Conservation (phyloP, 2,113 vertebrate species). For the Archilochus colubris region DNA sequence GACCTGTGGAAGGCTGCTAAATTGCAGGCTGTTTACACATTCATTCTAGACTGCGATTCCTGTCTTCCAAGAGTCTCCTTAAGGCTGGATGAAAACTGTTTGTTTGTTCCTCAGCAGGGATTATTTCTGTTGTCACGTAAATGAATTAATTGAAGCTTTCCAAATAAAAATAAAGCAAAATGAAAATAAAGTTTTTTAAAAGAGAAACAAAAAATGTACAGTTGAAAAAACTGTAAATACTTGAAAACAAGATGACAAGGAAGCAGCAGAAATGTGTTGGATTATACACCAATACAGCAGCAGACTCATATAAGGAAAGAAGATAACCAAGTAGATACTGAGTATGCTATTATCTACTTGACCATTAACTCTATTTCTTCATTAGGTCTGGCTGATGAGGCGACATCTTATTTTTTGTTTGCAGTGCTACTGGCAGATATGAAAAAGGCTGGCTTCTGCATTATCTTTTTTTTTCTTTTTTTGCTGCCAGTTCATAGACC, state of each 20-base stretch:
- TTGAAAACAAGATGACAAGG: not conserved
- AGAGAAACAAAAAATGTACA: not conserved
- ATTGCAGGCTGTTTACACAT: not conserved
- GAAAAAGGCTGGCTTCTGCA: not conserved
- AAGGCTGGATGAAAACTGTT: not conserved
- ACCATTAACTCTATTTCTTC: not conserved
- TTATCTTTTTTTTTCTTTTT: not conserved
- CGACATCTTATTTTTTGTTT: not conserved
- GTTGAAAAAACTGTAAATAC: not conserved
- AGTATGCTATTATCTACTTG: not conserved
- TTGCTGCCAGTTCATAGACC: not conserved
- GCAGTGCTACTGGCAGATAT: not conserved
- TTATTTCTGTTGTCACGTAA: not conserved
- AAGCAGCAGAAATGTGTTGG: not conserved
- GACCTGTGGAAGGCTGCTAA: conserved; percentile 44
- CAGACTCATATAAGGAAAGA: not conserved
- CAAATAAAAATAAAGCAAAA: not conserved
- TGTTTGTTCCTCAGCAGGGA: not conserved
- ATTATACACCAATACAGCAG: not conserved
- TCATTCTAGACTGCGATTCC: not conserved
- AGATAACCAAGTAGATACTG: not conserved
- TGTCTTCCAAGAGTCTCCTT: conserved; percentile 7
- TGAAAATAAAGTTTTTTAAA: not conserved
- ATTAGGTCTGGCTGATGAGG: not conserved
- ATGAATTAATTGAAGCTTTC: not conserved